phyloP scores from a whole-genome alignment of 2,888 invertebrate species.

The Aspidiotus destructor region DNA sequence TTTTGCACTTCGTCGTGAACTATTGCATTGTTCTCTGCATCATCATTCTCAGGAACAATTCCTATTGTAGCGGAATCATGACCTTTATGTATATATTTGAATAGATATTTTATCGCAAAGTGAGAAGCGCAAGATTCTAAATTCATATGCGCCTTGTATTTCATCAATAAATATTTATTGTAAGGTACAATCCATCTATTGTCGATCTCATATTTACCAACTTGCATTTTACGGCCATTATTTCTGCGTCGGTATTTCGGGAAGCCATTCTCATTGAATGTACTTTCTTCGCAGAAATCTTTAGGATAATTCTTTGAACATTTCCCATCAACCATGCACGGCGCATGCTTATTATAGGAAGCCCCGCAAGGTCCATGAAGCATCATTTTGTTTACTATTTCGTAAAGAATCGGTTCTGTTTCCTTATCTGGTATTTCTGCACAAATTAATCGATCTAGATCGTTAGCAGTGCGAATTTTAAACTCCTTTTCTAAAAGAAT shows the following conservation, averaged over 20 bases:
- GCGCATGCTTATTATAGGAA: conserved; percentile 7
- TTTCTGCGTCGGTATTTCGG: neutral
- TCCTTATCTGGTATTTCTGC: conserved; percentile 39
- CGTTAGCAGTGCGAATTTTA: neutral
- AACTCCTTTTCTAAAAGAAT: neutral
- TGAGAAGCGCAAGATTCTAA: neutral
- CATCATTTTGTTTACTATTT: conserved; percentile 29
- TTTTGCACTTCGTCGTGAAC: neutral
- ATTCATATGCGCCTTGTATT: neutral
- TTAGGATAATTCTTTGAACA: conserved; percentile 32
- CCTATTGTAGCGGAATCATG: neutral
- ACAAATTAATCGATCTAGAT: neutral
- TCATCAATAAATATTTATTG: neutral
- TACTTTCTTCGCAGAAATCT: neutral
- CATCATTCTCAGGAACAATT: neutral
- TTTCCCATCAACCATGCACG: conserved; percentile 18
- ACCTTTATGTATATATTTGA: neutral
- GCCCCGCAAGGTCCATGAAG: conserved; percentile 33
- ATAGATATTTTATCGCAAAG: neutral
- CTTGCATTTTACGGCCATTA: neutral
- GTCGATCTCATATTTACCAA: neutral
- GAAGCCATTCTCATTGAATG: neutral
- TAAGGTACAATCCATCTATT: conserved; percentile 1
- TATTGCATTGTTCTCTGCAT: neutral
- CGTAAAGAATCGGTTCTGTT: conserved; percentile 36